A percentile compares a stretch with the other conserved stretches of the same genome.
Evolutionary conservation across 2,113 vertebrate species (phyloP).

Genomic region (Pedionomus torquatus): DNA sequence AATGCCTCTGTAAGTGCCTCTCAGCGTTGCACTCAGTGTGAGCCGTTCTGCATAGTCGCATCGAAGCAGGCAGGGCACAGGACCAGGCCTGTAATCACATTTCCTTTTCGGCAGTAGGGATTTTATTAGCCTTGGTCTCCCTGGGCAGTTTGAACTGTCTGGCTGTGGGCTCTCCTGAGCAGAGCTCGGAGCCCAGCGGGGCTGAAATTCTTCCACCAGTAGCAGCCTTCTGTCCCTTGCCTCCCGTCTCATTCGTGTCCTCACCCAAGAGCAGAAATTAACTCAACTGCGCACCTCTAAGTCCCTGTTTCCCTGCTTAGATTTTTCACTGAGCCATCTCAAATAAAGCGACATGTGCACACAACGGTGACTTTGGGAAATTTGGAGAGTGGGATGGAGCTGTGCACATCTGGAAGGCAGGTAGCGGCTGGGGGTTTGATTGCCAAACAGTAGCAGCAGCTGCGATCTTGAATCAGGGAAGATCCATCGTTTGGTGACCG

Average conservation of each 20-base stretch:
- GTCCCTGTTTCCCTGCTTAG: not conserved
- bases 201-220: not conserved
- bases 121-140: not conserved
- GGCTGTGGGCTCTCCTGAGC: not conserved
- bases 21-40: not conserved
- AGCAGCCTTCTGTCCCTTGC: not conserved
- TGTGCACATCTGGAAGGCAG: not conserved
- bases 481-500: not conserved
- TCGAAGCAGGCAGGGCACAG: not conserved
- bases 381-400: not conserved
- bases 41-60: not conserved
- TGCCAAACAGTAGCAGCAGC: not conserved
- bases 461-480: not conserved
- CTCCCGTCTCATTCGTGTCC: not conserved
- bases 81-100: not conserved
- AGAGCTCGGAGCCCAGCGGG: not conserved
- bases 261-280: not conserved
- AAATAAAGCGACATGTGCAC: not conserved
- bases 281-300: not conserved
- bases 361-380: not conserved
- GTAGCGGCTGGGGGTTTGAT: not conserved
- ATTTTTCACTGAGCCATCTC: not conserved
- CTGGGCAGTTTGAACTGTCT: not conserved
- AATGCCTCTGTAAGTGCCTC: constrained; percentile 36
- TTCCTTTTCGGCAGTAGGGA: not conserved